Base-by-base conservation (phyloP, 2,888 invertebrate genomes). In the Ichneumoninae sp. region DNA sequence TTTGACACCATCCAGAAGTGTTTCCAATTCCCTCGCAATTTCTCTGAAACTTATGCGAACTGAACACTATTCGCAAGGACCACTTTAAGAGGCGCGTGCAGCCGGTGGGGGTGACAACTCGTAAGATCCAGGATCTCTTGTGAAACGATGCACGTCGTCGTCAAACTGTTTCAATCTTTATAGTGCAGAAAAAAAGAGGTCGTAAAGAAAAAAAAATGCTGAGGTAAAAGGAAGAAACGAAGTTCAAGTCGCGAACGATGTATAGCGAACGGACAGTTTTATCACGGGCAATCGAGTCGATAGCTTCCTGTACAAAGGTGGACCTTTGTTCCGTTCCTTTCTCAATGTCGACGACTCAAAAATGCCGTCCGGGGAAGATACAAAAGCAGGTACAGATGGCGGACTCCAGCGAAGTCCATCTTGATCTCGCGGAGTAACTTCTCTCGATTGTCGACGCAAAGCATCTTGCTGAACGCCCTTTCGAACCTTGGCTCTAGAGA, bases 101-200 rank as follows among this genome's bases (percentile, higher is more conserved):
- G 7, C 22, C 22, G 8, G 22, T 10, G 54, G 10, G 54, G 10
- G 10, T 22, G 54, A 22, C 54, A 22, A 22, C 57, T 10, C 26
- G 50, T 5, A 50, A 8, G 19, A 22, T 65, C 57, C 69, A 7
- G 50, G 60, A 76, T 70, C 40, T 68, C 33, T 52, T 30, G 40
- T 40, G 52, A n/a, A 74, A 7, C 65, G 63, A 54, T 44, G 57
- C 47, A 33, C 6, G 19, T 57, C 30, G 74, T 71, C 63, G 47
- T 19, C 16, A 30, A 30, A 83, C 44, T 47, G 40, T 78, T 78
- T 70, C 80, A 75, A 78, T 68, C 78, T 69, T 68, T 80, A 47
- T 65, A 60, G 73, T 79, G 65, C 44, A 54, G 65, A 52, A 66
- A 80, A 65, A 57, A 66, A 54, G n/a, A 4, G 19, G 65, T 52